Base-by-base conservation (phyloP, 35 echinoderm and acorn worm species). In the Holothuria glaberrima region DNA sequence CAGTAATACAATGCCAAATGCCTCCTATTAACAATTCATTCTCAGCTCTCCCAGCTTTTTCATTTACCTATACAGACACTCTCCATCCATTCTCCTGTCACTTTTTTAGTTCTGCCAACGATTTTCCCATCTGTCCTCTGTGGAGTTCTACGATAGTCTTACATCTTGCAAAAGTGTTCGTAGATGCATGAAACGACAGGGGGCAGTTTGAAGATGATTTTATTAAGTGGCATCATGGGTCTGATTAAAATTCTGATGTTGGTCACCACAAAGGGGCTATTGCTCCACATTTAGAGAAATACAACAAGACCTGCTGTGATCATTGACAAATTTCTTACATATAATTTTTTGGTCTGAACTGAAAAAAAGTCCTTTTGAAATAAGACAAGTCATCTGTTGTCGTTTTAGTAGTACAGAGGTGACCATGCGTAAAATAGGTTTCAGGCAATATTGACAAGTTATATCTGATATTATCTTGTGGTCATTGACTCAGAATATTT, bases 361-460 rank as follows among this genome's bases (percentile, higher is more conserved):
- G 24, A 26, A 14, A 50, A 22, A 14, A 54, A 54, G 16, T 10
- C 7, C 41, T 48, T 48, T 35, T 41, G 21, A 12, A 78, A 38
- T 38, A 52, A 45, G 74, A 48, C 74, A 41, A 78, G 7, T 48
- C 18, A 21, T 76, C 74, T 78, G 74, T 26, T 48, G 36, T 35
- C 41, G 41, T 48, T 28, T 78, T 48, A 78, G 74, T 48, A 78
- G 74, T 48, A 78, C 44, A 41, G 74, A 78, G 74, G 74, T 48
- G 74, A 78, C 41, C 74, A 78, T 41, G 74, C 74, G 41, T 78
- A 78, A 78, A 78, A 78, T 78, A 26, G 74, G 74, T 78, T 78
- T 78, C 74, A 78, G 74, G 74, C 74, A 48, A 24, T 78, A 48
- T 78, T 78, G 74, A 78, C 74, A 78, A 78, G 38, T 78, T 78